Conservation (phyloP, 2,113 vertebrate genomes). For the Xenopus tropicalis region UCB_Xtro_10.0 CM004447.2:33758001-33758500, state of each 20-base stretch:
- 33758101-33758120: too few relatives aligned
- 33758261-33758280: constrained; percentile 80
- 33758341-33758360: constrained; percentile 29
- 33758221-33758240: constrained; percentile 72
- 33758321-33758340: constrained; percentile 78
- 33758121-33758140: constrained; percentile 19
- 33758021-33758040: too few relatives aligned
- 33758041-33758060: too few relatives aligned
- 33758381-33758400: too few relatives aligned
- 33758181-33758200: constrained; percentile 65
- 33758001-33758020: too few relatives aligned
- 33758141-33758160: constrained; percentile 75
- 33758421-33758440: too few relatives aligned
- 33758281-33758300: constrained; percentile 77
- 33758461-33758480: too few relatives aligned
- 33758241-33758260: constrained; percentile 68
- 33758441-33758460: too few relatives aligned
- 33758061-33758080: too few relatives aligned
- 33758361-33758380: background rate
- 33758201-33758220: constrained; percentile 76
- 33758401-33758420: too few relatives aligned
- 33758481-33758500: too few relatives aligned
- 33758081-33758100: too few relatives aligned
- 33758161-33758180: constrained; percentile 66
- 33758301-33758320: constrained; percentile 92